Base-by-base conservation (phyloP, 2,113 vertebrate species). In the Cricetomys ansorgei region DNA sequence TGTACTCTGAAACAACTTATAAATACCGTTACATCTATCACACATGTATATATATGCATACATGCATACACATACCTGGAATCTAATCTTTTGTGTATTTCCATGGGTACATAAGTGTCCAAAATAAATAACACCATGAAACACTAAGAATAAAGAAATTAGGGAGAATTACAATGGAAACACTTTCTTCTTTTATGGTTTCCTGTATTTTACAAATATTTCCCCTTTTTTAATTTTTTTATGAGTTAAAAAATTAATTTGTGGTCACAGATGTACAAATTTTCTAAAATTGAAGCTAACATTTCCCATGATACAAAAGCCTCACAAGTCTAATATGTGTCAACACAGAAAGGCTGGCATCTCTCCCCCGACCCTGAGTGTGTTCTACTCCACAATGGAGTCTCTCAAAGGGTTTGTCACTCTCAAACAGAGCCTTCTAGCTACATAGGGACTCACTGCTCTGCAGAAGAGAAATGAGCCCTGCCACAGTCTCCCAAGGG, bases 211-310 rank as follows among this genome's bases (percentile, higher is more conserved):
- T 50, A 50, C 10, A 83, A 50, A 91, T 91, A 55, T 72, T 94
- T 76, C 88, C 29, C 83, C 43, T 53, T 65, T 7, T 87, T 69
- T 25, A 34, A 48, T 7, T 25, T 80, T 53, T 83, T 62, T 89
- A 13, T n/a, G 70, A 2, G 27, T 57, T 17, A 57, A 69, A 84
- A 29, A 69, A 70, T 27, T 67, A 64, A 55, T 8, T 23, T 83
- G 21, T 72, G 8, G 4, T 31, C 45, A 53, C 29, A 65, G 53
- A 67, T 53, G n/a, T 45, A 77, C 25, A 84, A 27, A 67, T 92
- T 95, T 89, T 89, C 45, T 86, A 55, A 34, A 89, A 84, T 88
- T 92, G 76, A 88, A 97, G 92, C 81, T 75, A 62, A 91, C 93
- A 80, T 23, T 48, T 90, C 48, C 83, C 55, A 64, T 57, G 70